Evolutionary conservation across 2,113 vertebrate species (phyloP).

Genomic region (Oryzias celebensis): DNA sequence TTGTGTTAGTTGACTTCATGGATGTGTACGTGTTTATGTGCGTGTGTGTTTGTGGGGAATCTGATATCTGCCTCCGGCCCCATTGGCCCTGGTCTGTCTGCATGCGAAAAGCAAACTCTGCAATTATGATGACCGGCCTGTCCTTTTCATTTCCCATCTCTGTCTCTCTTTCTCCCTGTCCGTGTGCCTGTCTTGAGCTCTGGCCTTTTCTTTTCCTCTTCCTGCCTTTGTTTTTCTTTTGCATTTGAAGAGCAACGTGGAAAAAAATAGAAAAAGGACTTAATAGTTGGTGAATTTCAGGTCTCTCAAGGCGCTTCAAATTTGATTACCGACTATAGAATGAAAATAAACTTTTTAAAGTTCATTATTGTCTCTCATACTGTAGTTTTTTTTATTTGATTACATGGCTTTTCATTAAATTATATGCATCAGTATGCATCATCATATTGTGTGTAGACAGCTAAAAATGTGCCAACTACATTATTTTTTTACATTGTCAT

Average conservation of each 20-base stretch:
- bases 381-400: too few species aligned
- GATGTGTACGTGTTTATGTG: slow-evolving; percentile 26
- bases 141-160: slow-evolving; percentile 75
- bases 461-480: neutral
- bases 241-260: slow-evolving; percentile 15
- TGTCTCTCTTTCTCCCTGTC: slow-evolving; percentile 37
- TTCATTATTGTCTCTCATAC: too few species aligned
- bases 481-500: neutral
- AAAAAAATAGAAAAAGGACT: too few species aligned
- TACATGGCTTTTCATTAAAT: too few species aligned
- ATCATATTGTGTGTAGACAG: too few species aligned
- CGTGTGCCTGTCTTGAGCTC: slow-evolving; percentile 23
- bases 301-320: too few species aligned
- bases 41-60: slow-evolving; percentile 61
- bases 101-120: slow-evolving; percentile 77
- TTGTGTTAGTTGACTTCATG: slow-evolving; percentile 14
- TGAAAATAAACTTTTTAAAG: too few species aligned
- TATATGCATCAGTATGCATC: too few species aligned
- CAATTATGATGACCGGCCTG: slow-evolving; percentile 75
- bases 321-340: too few species aligned
- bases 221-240: slow-evolving; percentile 17
- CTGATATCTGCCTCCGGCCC: slow-evolving; percentile 70
- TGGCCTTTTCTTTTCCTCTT: slow-evolving; percentile 8
- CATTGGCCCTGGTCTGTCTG: slow-evolving; percentile 71
- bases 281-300: too few species aligned